Percentiles rank a stretch among this genome's conserved stretches.
Conservation (phyloP, 1,140 invertebrate genomes). For the Thaumetopoea pityocampa region DNA sequence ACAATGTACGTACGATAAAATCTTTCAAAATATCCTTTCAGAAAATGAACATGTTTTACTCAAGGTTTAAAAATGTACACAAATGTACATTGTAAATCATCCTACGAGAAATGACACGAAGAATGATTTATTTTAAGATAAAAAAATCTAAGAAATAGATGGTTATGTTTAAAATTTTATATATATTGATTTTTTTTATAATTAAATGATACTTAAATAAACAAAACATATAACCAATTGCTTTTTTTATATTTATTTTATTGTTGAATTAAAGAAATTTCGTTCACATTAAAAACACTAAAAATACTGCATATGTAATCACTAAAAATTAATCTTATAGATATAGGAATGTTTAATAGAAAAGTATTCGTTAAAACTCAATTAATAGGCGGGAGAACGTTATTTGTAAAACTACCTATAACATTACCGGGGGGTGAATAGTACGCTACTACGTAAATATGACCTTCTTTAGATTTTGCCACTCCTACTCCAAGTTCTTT, state of each 20-base stretch:
- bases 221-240: too few relatives aligned
- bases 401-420: conserved; percentile 84
- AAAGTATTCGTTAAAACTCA: conserved; percentile 16
- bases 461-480: conserved; percentile 81
- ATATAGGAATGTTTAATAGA: conserved; percentile 47
- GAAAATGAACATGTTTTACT: not conserved
- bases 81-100: too few relatives aligned
- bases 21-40: conserved; percentile 1
- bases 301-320: not conserved
- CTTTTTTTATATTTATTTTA: too few relatives aligned
- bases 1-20: conserved; percentile 9
- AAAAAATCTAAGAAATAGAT: too few relatives aligned
- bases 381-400: conserved; percentile 79
- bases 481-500: conserved; percentile 87
- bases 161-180: too few relatives aligned
- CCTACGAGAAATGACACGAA: too few relatives aligned
- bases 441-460: conserved; percentile 89
- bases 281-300: not conserved
- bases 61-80: not conserved
- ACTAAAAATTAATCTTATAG: conserved; percentile 5
- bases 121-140: too few relatives aligned
- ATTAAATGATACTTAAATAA: too few relatives aligned
- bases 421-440: conserved; percentile 93
- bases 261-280: not conserved
- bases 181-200: too few relatives aligned